phyloP scores from a whole-genome alignment of 1,140 invertebrate genomes.

The Maconellicoccus hirsutus region DNA sequence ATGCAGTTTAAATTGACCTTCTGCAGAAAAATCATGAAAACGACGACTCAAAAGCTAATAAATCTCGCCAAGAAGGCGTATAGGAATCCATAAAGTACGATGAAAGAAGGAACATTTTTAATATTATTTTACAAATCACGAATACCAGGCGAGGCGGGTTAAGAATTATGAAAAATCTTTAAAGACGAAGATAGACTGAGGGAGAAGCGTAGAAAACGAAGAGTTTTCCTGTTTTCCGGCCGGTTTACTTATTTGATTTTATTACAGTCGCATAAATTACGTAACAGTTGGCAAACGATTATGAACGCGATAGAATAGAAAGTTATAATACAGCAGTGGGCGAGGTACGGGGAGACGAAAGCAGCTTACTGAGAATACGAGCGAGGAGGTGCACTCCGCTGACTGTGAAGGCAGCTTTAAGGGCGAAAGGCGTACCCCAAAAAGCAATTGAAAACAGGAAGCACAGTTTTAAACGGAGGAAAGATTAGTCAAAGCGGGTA shows the following conservation, averaged over 20 bases:
- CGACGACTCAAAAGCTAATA: too few relatives aligned
- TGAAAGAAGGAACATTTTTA: too few relatives aligned
- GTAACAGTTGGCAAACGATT: conserved; percentile 21
- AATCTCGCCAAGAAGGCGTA: too few relatives aligned
- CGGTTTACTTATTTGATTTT: conserved; percentile 21
- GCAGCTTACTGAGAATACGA: not conserved
- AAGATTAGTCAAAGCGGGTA: conserved; percentile 22
- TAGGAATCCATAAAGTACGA: too few relatives aligned
- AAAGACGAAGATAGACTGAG: too few relatives aligned
- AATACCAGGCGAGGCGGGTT: not conserved
- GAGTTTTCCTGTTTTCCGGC: conserved; percentile 15
- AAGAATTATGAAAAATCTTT: conserved; percentile 11
- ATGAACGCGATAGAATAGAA: conserved; percentile 21
- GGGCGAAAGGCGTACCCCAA: conserved; percentile 19
- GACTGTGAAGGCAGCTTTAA: conserved; percentile 17
- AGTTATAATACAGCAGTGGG: conserved; percentile 25
- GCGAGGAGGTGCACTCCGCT: not conserved
- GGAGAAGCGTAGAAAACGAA: not conserved
- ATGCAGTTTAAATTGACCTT: too few relatives aligned
- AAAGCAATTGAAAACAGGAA: conserved; percentile 22
- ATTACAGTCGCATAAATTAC: conserved; percentile 22
- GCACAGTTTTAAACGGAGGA: conserved; percentile 21
- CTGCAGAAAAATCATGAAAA: too few relatives aligned
- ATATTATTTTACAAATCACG: too few relatives aligned
- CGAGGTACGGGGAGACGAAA: conserved; percentile 26